phyloP scores from a whole-genome alignment of 2,888 invertebrate species.

The Nomada hirtipes region DNA sequence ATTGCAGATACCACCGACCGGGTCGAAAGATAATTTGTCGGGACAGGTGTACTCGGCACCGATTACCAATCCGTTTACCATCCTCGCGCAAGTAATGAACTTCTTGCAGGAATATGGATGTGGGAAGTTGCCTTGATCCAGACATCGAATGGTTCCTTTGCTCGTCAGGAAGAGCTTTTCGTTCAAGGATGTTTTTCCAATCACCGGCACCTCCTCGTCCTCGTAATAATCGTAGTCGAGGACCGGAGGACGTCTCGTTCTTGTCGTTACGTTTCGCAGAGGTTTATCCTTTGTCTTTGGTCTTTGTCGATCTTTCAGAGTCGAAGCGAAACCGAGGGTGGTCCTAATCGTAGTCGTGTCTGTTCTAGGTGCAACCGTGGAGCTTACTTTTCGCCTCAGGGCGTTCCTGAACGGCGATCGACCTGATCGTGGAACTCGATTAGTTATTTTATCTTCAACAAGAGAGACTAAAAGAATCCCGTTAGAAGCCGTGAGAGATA shows the following conservation, averaged over 20 bases:
- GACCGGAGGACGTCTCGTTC: constrained; percentile 80
- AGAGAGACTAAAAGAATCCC: constrained; percentile 26
- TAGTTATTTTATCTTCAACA: constrained; percentile 42
- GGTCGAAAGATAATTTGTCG: constrained; percentile 93
- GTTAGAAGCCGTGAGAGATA: constrained; percentile 34
- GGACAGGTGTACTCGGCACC: constrained; percentile 97
- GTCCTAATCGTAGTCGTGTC: constrained; percentile 62
- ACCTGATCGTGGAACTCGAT: constrained; percentile 75
- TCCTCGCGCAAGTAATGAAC: constrained; percentile 95
- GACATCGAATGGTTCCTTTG: constrained; percentile 90
- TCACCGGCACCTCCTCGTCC: constrained; percentile 88
- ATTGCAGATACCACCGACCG: constrained; percentile 95
- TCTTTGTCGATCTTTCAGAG: constrained; percentile 49
- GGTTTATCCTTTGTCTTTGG: constrained; percentile 52
- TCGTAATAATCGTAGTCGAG: constrained; percentile 89
- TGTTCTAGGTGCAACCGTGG: constrained; percentile 78
- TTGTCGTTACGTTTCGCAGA: constrained; percentile 47
- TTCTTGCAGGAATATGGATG: constrained; percentile 96
- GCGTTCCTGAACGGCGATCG: constrained; percentile 76
- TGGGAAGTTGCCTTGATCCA: constrained; percentile 96
- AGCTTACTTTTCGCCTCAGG: constrained; percentile 81
- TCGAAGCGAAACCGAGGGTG: constrained; percentile 62
- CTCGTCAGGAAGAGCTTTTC: constrained; percentile 87
- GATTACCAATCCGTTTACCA: constrained; percentile 91
- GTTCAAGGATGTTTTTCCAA: constrained; percentile 85